Percentiles rank a stretch among this genome's conserved stretches.
Evolutionary conservation across 2,797 vertebrate species (phyloP).

Genomic region (Smutsia temminckii): DNA sequence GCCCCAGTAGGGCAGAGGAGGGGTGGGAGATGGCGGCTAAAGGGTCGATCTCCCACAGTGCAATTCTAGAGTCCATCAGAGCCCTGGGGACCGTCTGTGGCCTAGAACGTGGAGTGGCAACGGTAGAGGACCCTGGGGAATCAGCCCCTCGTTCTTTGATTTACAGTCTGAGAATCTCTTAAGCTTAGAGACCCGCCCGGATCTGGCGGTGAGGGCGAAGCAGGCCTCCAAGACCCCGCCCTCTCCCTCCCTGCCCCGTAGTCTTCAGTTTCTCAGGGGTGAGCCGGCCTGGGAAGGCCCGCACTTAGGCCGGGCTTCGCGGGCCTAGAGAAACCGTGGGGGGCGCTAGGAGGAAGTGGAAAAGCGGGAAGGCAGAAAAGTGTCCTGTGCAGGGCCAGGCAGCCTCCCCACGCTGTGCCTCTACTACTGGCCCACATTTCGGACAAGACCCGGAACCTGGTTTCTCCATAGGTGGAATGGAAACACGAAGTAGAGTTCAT

Average conservation of each 20-base stretch:
- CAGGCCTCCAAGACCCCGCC: not conserved
- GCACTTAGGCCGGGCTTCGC: not conserved
- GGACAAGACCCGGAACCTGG: not conserved
- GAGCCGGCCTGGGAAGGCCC: no score
- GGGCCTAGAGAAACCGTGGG: no score
- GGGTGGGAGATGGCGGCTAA: not conserved
- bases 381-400: not conserved
- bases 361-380: not conserved
- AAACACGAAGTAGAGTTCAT: not conserved
- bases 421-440: not conserved
- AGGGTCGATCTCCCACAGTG: not conserved
- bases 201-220: not conserved
- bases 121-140: not conserved
- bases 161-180: not conserved
- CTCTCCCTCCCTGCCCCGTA: not conserved
- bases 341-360: not conserved
- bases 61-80: not conserved
- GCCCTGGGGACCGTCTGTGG: not conserved
- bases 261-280: not conserved
- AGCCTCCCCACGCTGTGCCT: not conserved
- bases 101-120: not conserved
- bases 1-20: not conserved
- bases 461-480: not conserved
- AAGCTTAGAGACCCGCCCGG: not conserved
- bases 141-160: not conserved